Conservation (phyloP, 2,113 vertebrate genomes). For the Choloepus hoffmanni region DNA sequence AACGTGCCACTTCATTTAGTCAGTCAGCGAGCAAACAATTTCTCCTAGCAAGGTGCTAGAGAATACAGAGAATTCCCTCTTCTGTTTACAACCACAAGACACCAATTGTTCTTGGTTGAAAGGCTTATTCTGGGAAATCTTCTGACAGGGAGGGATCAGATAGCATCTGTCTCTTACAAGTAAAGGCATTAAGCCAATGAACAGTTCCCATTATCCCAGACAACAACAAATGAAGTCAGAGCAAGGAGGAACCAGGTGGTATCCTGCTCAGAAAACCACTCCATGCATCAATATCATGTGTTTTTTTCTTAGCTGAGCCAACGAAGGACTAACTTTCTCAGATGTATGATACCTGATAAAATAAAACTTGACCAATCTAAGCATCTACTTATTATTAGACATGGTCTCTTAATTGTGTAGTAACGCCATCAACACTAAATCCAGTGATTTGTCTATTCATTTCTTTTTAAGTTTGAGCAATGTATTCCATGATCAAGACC, state of each 20-base stretch:
- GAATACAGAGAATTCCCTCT: constrained; percentile 63
- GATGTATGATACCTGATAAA: not conserved
- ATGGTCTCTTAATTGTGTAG: not conserved
- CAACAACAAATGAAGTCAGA: constrained; percentile 77
- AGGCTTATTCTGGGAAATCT: constrained; percentile 78
- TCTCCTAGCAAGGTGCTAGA: not conserved
- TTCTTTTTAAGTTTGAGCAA: not conserved
- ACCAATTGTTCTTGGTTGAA: constrained; percentile 72
- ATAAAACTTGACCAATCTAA: constrained; percentile 26
- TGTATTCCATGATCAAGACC: not conserved
- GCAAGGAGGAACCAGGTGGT: constrained; percentile 71
- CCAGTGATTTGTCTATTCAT: not conserved
- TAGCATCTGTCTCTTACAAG: constrained; percentile 77
- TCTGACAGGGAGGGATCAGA: constrained; percentile 73
- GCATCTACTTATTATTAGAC: not conserved
- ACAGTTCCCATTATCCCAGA: constrained; percentile 66
- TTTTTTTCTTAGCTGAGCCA: not conserved
- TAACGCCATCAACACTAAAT: not conserved
- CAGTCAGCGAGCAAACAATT: not conserved
- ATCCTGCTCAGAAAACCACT: constrained; percentile 46
- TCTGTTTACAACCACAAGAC: constrained; percentile 66
- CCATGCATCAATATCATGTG: not conserved
- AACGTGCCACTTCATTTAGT: not conserved
- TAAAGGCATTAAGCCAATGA: constrained; percentile 69
- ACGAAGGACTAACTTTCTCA: not conserved